Conservation (phyloP, 2,113 vertebrate species). For the Casuarius casuarius region DNA sequence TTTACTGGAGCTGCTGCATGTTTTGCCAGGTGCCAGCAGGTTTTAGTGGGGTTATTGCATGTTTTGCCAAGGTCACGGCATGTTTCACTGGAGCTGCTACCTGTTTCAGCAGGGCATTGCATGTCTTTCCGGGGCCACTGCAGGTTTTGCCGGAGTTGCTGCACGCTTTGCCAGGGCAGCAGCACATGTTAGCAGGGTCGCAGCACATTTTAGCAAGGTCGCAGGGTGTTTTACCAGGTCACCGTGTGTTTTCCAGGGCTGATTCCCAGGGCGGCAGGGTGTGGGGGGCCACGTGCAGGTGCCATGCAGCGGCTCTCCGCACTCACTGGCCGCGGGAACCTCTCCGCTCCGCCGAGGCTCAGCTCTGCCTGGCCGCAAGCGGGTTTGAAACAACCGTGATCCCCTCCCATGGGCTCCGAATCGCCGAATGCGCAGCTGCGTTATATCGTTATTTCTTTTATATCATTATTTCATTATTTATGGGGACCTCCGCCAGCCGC, state of each 20-base stretch:
- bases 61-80: rapidly evolving
- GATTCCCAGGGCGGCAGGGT: not conserved
- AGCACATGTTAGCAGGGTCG: not conserved
- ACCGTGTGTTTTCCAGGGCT: rapidly evolving
- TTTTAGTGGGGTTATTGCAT: not conserved
- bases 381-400: not conserved
- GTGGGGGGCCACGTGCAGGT: not conserved
- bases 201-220: rapidly evolving
- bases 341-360: not conserved
- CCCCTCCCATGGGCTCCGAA: not conserved
- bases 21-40: rapidly evolving
- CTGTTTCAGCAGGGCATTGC: too few species aligned
- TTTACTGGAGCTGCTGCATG: not conserved
- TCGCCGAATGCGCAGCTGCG: not conserved
- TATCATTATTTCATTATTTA: not conserved
- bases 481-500: not conserved
- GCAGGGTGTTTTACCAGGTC: too few species aligned
- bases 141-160: not conserved
- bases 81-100: not conserved
- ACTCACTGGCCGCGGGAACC: rapidly evolving
- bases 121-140: not conserved
- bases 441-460: not conserved
- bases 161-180: not conserved
- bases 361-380: rapidly evolving
- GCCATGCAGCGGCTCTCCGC: not conserved